A percentile compares a stretch with the other conserved stretches of the same genome.
Conservation (phyloP, 2,113 vertebrate genomes). For the Amphiprion percula region DNA sequence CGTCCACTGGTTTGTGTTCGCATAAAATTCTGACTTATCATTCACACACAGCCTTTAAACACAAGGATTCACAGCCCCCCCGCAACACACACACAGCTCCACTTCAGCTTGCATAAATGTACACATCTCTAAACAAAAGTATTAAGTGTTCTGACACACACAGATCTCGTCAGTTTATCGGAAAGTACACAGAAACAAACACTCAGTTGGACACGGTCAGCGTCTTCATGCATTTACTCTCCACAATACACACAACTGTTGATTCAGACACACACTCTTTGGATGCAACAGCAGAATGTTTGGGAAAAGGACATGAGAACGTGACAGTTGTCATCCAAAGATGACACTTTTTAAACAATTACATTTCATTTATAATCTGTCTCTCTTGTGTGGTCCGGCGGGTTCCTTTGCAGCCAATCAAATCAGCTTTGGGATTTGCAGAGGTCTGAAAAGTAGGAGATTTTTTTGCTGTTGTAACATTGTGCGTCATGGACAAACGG, state of each 20-base stretch:
- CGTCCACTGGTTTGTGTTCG: neutral
- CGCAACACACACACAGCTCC: neutral
- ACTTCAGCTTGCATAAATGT: neutral
- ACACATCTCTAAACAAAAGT: neutral
- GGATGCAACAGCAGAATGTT: neutral
- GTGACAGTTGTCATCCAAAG: constrained; percentile 38
- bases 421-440: neutral
- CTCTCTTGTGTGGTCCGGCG: constrained; percentile 14
- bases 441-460: constrained; percentile 15
- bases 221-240: constrained; percentile 16
- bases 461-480: constrained; percentile 14
- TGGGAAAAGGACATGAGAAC: constrained; percentile 61
- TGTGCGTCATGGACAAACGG: neutral
- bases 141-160: constrained; percentile 10
- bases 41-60: neutral
- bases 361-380: neutral
- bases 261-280: constrained; percentile 30
- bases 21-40: neutral
- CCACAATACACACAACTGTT: constrained; percentile 36
- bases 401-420: neutral
- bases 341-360: constrained; percentile 14
- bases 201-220: neutral
- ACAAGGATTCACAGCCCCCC: neutral
- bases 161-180: constrained; percentile 20
- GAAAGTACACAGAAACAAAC: constrained; percentile 21